A percentile compares a stretch with the other conserved stretches of the same genome.
Evolutionary conservation across 2,113 vertebrate genomes (phyloP).

Genomic region (Nycticebus coucang): DNA sequence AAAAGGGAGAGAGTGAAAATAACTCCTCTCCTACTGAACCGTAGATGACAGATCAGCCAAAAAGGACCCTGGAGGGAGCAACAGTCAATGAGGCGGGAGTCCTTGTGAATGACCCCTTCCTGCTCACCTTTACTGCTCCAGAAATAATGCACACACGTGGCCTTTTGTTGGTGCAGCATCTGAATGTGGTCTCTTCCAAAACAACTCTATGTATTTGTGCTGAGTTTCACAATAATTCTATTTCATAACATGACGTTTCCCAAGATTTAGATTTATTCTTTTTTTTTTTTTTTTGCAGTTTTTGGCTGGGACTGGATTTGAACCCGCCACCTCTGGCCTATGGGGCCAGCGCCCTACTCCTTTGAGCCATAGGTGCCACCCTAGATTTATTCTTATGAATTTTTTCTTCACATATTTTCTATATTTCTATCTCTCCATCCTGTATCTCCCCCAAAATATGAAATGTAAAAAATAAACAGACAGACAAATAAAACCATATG

Average conservation of each 20-base stretch:
- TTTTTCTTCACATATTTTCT: neutral
- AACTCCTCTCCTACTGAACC: slow-evolving; percentile 72
- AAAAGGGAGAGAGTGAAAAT: slow-evolving; percentile 73
- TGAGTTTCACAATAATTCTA: neutral
- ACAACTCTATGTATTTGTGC: neutral
- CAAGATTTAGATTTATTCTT: neutral
- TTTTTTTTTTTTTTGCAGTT: no score
- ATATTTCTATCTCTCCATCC: neutral
- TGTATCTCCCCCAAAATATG: neutral
- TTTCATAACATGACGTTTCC: neutral
- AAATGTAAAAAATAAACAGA: neutral
- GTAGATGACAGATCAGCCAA: slow-evolving; percentile 75
- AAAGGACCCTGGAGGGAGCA: slow-evolving; percentile 71
- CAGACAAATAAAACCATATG: neutral
- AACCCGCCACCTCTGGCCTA: no score
- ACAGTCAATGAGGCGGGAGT: slow-evolving; percentile 77
- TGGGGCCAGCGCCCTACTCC: no score
- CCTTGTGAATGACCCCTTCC: slow-evolving; percentile 72
- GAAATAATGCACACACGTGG: slow-evolving; percentile 7
- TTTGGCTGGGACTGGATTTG: no score
- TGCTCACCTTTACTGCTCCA: neutral
- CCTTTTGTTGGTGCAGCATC: neutral
- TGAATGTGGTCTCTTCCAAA: neutral
- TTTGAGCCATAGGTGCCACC: no score
- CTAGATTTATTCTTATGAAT: neutral